Conservation (phyloP, 1,140 invertebrate species). For the Nymphalis io region DNA sequence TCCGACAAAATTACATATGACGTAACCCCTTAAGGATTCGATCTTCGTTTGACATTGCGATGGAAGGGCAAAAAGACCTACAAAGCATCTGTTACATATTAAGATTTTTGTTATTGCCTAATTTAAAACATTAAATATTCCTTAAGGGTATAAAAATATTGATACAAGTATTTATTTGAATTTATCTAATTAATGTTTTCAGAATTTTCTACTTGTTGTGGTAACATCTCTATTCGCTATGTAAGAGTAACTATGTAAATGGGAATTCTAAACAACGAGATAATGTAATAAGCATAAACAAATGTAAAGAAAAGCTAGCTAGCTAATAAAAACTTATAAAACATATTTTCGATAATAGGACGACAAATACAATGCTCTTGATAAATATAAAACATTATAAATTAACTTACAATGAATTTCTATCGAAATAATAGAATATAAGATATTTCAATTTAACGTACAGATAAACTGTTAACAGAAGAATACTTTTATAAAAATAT, state of each 20-base stretch:
- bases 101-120: conserved; percentile 29
- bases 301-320: background rate
- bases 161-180: no score
- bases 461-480: no score
- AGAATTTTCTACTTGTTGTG: background rate
- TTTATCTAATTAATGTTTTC: background rate
- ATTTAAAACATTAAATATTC: conserved; percentile 4
- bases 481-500: no score
- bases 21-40: conserved; percentile 44
- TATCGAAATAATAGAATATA: no score
- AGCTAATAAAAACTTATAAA: no score
- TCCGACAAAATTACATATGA: conserved; percentile 45
- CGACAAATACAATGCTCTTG: no score
- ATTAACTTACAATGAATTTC: no score
- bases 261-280: background rate
- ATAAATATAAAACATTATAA: no score
- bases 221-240: conserved; percentile 4
- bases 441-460: no score
- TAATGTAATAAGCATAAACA: conserved; percentile 5
- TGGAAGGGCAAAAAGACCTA: conserved; percentile 36
- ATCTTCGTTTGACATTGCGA: conserved; percentile 47
- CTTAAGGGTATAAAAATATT: background rate
- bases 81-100: conserved; percentile 41
- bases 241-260: conserved; percentile 8
- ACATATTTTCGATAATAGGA: no score